Conservation (phyloP, 2,888 invertebrate species). For the Cataglyphis altisquamis region DNA sequence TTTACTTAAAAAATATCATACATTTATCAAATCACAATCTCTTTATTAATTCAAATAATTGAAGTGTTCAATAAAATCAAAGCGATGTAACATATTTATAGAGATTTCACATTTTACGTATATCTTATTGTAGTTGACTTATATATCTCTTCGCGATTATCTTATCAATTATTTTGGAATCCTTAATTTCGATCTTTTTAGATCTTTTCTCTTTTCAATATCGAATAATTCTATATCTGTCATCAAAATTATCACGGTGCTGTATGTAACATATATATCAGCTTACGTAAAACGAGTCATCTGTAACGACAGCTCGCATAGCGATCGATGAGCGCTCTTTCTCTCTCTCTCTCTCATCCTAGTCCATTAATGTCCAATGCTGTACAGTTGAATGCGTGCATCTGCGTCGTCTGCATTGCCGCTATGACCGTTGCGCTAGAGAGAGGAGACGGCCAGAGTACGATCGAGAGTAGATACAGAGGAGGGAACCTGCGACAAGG, state of each 20-base stretch:
- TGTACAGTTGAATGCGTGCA: slow-evolving; percentile 38
- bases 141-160: not conserved
- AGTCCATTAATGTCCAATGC: slow-evolving; percentile 48
- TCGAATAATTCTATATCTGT: not conserved
- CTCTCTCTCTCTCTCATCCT: slow-evolving; percentile 17
- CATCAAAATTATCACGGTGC: not conserved
- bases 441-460: not conserved
- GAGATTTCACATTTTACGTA: not conserved
- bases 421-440: slow-evolving; percentile 53
- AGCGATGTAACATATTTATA: not conserved
- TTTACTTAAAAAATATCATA: not conserved
- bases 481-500: slow-evolving; percentile 18
- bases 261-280: slow-evolving; percentile 5
- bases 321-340: slow-evolving; percentile 49
- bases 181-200: not conserved
- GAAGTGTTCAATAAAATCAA: not conserved
- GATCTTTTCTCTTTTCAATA: not conserved
- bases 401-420: slow-evolving; percentile 52
- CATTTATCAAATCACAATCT: not conserved
- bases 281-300: slow-evolving; percentile 32
- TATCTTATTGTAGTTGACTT: not conserved
- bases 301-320: slow-evolving; percentile 32
- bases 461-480: slow-evolving; percentile 13
- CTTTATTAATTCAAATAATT: not conserved
- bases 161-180: not conserved